phyloP scores from a whole-genome alignment of 2,797 vertebrate genomes.

The Prunella strophiata region DNA sequence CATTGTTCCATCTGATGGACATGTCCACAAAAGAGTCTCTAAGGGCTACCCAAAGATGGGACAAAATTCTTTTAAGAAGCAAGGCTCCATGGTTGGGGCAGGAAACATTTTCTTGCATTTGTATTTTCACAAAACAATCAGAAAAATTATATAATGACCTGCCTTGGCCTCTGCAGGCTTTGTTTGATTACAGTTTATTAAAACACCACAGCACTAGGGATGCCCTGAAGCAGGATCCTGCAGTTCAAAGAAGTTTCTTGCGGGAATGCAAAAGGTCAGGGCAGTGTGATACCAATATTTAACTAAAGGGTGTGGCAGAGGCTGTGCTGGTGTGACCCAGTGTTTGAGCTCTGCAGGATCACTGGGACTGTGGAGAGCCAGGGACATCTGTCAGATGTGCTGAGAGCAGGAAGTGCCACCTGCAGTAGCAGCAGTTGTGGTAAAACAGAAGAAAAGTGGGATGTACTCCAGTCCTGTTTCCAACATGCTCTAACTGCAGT shows the following conservation, averaged over 20 bases:
- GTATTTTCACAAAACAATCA: not conserved
- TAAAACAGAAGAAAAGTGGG: not conserved
- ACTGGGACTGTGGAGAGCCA: not conserved
- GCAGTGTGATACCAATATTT: not conserved
- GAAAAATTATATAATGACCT: not conserved
- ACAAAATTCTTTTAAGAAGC: not conserved
- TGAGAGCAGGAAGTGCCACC: not conserved
- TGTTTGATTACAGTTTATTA: not conserved
- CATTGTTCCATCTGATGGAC: not conserved
- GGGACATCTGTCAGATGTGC: not conserved
- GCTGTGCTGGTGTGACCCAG: not conserved
- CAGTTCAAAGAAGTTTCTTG: not conserved
- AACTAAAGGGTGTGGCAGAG: not conserved
- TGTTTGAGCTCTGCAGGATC: not conserved
- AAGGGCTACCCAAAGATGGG: not conserved
- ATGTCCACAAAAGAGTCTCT: not conserved
- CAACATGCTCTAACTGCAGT: not conserved
- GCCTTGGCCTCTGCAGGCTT: not conserved
- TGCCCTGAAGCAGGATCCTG: slow-evolving; percentile 5
- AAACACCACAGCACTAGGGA: not conserved
- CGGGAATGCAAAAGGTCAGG: not conserved
- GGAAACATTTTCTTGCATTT: not conserved
- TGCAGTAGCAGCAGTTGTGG: not conserved
- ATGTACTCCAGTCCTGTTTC: not conserved
- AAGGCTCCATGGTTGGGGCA: not conserved